Evolutionary conservation across 2,888 invertebrate species (phyloP).

Genomic region (Dascillus cervinus): DNA sequence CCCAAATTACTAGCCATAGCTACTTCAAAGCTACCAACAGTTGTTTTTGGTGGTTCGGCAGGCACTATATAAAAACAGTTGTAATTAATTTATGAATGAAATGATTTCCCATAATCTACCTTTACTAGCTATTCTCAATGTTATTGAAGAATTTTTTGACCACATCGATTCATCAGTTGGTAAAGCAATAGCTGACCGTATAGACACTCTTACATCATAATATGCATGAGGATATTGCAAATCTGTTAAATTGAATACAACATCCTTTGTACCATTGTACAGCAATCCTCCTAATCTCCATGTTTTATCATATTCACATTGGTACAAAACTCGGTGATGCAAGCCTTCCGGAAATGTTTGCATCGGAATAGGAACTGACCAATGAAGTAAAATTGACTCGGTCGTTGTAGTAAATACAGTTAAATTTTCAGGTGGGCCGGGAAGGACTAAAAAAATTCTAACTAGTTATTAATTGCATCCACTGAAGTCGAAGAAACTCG

Average conservation of each 20-base stretch:
- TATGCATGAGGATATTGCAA: conserved; percentile 58
- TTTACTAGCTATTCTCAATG: conserved; percentile 53
- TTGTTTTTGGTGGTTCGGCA: conserved; percentile 58
- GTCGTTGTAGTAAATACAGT: conserved; percentile 41
- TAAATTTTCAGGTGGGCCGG: conserved; percentile 45
- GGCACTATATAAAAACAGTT: conserved; percentile 44
- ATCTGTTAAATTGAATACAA: conserved; percentile 43
- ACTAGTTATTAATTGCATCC: neutral
- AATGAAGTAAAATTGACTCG: conserved; percentile 43
- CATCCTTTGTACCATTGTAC: too few relatives aligned
- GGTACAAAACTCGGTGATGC: conserved; percentile 46
- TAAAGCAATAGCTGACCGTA: conserved; percentile 49
- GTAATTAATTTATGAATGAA: conserved; percentile 2
- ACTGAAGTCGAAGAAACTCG: neutral
- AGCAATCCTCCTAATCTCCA: too few relatives aligned
- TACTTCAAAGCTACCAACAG: conserved; percentile 64
- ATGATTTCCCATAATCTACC: too few relatives aligned
- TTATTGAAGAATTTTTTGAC: conserved; percentile 57
- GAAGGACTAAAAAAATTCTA: conserved; percentile 39
- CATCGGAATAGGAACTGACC: conserved; percentile 45
- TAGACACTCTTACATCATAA: conserved; percentile 66
- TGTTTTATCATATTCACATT: conserved; percentile 43
- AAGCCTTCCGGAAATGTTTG: conserved; percentile 46
- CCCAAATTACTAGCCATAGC: conserved; percentile 37
- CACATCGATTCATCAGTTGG: conserved; percentile 52